Base-by-base conservation (phyloP, 2,888 invertebrate genomes). In the Alsophila aescularia region DNA sequence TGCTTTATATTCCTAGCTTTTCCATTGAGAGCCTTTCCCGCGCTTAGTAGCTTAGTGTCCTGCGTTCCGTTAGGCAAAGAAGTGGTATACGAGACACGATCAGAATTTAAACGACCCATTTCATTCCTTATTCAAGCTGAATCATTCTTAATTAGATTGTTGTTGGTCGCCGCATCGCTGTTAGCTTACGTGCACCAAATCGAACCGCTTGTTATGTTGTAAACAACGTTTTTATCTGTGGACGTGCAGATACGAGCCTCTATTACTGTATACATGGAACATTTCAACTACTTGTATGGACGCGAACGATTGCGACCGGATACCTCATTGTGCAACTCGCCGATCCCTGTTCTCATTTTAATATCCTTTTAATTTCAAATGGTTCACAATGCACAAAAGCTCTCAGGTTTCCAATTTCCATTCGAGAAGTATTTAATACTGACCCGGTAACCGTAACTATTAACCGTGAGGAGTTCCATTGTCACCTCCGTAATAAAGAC, bases 311-410 rank as follows among this genome's bases (percentile, higher is more conserved):
- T 47, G 63, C 58, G 63, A 68, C 79, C 81, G 83, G 85, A 83
- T 80, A 74, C 65, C 64, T 69, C 73, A 80, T 81, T 85, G 81
- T 82, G 81, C 77, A 80, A 79, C 67, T 53, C 54, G 69, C 72
- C 82, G 73, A 79, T 64, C 85, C 83, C 72, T 73, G 66, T 37
- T 48, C 12, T 7, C 35, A 57, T 61, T 58, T 34, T 61, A 59
- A 57, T 55, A 43, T 58, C 60, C 51, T 58, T 40, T 43, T 27
- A 35, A 52, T 51, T 21, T 45, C 29, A 13, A 24, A 52, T 59
- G 43, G 29, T 37, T 50, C 24, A 18, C 36, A 27, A 44, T 24
- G 13, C 35, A 53, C 42, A 53, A 53, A 52, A 39, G 48, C 29
- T 43, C 43, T 32, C 32, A 48, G 41, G 35, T 24, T 24, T 5